Evolutionary conservation across 1,140 invertebrate species (phyloP), one percentile per base, ranked within the genome.

Genomic region (Agrilus planipennis): DNA sequence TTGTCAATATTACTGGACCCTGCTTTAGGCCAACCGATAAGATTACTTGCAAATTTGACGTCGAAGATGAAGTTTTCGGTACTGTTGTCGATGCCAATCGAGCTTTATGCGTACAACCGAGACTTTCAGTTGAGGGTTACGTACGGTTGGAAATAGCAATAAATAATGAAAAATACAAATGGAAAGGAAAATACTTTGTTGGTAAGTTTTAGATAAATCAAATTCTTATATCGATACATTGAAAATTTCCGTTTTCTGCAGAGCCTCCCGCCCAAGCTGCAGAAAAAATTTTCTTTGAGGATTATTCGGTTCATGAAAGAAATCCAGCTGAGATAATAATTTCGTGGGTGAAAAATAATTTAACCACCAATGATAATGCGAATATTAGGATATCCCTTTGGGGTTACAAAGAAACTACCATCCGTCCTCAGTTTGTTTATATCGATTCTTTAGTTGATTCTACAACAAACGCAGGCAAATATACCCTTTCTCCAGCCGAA

Each of bases 1-100:
- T 93, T 30, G 88, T 96, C 3, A 94, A 95, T 55, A 87, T 96
- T 18, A 94, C 90, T 0, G 91, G 91, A 0, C 91, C 91, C 7
- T 96, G 91, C 61, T 89, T 91, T 51, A 69, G 73, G 47, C 67
- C 74, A 34, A 71, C 71, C 0, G 72, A 72, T 12, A 77, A 83
- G 47, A 75, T 94, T 11, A 77, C 70, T 23, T 92, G 89, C 53
- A 75, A 79, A 44, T 89, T 89, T 52, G 84, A 89, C 51, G 62
- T 63, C 1, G 79, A 73, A 0, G 77, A 82, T 51, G 70, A 76
- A 41, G 83, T 89, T 3, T 57, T 71, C 4, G 86, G 85, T 11
- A 77, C 71, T 10, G 76, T 84, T 17, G 72, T 88, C 3, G 78
- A 84, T 53, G 69, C 55, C 1, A 93, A 93, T 63, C 70, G 86